phyloP scores from a whole-genome alignment of 1,140 invertebrate species.

The Chymomyza costata region DNA sequence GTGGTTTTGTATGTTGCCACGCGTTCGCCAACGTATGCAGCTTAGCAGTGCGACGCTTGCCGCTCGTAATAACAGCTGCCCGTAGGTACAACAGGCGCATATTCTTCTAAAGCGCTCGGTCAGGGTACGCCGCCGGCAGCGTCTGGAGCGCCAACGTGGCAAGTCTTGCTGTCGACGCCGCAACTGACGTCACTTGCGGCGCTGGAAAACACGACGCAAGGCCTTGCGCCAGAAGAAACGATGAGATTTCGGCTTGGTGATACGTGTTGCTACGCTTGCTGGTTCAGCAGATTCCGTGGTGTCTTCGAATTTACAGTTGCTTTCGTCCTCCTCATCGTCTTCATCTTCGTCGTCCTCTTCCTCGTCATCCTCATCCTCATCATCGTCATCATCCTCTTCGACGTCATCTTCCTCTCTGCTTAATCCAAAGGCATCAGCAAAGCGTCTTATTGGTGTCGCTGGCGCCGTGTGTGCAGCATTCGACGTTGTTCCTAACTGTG shows the following conservation, averaged over 20 bases:
- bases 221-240: constrained; percentile 59
- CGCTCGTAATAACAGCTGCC: constrained; percentile 45
- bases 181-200: constrained; percentile 58
- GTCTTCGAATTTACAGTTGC: background rate
- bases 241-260: constrained; percentile 46
- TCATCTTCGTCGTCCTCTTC: constrained; percentile 25
- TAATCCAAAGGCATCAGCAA: no score
- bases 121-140: constrained; percentile 52
- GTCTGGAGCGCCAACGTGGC: constrained; percentile 55
- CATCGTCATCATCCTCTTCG: background rate
- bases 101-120: constrained; percentile 56
- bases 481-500: constrained; percentile 23
- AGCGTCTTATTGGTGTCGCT: constrained; percentile 37
- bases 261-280: background rate
- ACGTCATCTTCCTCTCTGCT: background rate
- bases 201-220: constrained; percentile 56
- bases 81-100: constrained; percentile 59
- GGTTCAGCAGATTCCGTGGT: background rate
- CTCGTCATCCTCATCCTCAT: constrained; percentile 14
- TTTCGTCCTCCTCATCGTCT: no score
- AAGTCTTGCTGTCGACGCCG: constrained; percentile 60
- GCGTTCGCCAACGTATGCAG: constrained; percentile 61
- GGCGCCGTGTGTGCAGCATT: constrained; percentile 47
- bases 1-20: constrained; percentile 61
- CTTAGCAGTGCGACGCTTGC: constrained; percentile 58